phyloP scores from a whole-genome alignment of 2,113 vertebrate species.

The Myotis lucifugus region DNA sequence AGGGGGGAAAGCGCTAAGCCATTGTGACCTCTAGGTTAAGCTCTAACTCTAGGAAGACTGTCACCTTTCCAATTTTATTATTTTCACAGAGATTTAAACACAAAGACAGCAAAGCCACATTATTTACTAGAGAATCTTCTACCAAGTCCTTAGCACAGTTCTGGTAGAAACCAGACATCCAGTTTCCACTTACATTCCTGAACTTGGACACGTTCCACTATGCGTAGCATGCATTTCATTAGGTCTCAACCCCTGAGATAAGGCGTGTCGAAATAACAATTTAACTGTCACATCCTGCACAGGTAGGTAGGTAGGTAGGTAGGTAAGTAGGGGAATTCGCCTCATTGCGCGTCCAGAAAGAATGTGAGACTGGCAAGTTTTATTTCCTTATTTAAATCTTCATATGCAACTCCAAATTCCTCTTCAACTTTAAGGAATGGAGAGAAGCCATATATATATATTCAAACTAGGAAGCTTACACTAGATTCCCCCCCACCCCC shows the following conservation, averaged over 20 bases:
- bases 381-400: slow-evolving; percentile 28
- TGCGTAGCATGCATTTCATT: slow-evolving; percentile 32
- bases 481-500: no score
- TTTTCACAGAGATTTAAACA: neutral
- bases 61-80: neutral
- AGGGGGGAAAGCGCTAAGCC: neutral
- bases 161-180: slow-evolving; percentile 32
- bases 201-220: neutral
- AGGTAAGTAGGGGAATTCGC: neutral
- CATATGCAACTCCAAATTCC: neutral
- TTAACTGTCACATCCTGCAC: slow-evolving; percentile 65
- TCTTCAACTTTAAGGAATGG: neutral
- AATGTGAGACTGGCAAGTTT: neutral
- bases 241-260: slow-evolving; percentile 13
- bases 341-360: neutral
- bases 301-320: neutral
- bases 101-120: neutral
- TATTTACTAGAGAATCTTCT: neutral
- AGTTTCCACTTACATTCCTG: neutral
- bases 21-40: slow-evolving; percentile 39
- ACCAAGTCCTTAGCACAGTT: neutral
- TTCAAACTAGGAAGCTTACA: neutral
- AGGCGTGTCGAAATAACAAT: slow-evolving; percentile 47
- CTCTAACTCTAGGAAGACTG: slow-evolving; percentile 9
- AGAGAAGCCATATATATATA: neutral